Conservation (phyloP, 2,888 invertebrate genomes). For the Liopterus haemorrhoidalis region DNA sequence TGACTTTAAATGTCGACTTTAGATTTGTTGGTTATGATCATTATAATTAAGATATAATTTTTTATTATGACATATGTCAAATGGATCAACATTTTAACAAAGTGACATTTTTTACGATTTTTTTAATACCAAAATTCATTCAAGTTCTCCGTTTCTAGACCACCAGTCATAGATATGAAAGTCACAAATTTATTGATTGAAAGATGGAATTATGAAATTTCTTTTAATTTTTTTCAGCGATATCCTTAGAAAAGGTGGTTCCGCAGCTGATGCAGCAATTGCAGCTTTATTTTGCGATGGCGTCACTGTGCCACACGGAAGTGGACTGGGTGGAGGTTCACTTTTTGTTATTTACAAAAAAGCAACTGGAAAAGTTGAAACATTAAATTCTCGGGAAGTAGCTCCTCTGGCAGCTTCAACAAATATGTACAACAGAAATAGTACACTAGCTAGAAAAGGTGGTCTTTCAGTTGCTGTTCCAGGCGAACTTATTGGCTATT, state of each 20-base stretch:
- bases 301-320: constrained; percentile 74
- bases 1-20: too few species aligned
- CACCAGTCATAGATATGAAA: too few species aligned
- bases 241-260: constrained; percentile 65
- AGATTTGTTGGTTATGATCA: too few species aligned
- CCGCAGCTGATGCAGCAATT: constrained; percentile 81
- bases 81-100: too few species aligned
- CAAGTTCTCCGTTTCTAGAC: too few species aligned
- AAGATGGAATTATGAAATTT: too few species aligned
- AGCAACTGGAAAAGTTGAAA: constrained; percentile 51
- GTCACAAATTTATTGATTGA: background rate
- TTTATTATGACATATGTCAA: too few species aligned
- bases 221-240: constrained; percentile 48
- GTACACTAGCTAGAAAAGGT: constrained; percentile 38
- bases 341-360: constrained; percentile 75
- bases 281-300: constrained; percentile 83
- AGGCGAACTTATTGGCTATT: constrained; percentile 83
- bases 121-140: too few species aligned
- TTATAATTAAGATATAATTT: too few species aligned
- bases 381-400: constrained; percentile 70
- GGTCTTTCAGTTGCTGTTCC: constrained; percentile 80
- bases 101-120: too few species aligned
- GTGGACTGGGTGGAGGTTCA: constrained; percentile 88
- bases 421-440: constrained; percentile 61
- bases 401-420: constrained; percentile 63